Evolutionary conservation across 2,113 vertebrate genomes (phyloP), one percentile per base, ranked within the genome.

Genomic region (Cichladusa arquata): DNA sequence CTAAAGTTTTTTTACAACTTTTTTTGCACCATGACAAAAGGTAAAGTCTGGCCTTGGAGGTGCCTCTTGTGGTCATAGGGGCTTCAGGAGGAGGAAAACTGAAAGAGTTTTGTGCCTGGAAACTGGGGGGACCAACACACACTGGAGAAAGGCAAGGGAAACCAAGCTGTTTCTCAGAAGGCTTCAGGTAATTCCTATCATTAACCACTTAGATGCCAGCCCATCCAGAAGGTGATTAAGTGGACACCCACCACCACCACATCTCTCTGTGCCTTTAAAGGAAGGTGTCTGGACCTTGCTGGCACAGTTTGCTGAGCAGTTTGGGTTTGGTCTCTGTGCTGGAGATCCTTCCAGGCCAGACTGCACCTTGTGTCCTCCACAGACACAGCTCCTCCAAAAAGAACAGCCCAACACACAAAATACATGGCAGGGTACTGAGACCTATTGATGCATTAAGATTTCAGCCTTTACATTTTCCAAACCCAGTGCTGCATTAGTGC

Each of bases 351-450:
- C 64, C 64, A 73, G 26, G 34, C 73, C 50, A 56, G 20, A 64
- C 0, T 19, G 23, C 3, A 8, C 13, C 61, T 61, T 65, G n/a
- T 40, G n/a, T 44, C 40, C 72, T 53, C 34, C 48, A 54, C 15
- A 70, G n/a, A 19, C 33, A 60, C 3, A 9, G 45, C 18, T 81
- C 54, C 38, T 38, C 38, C 38, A 38, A 38, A 38, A 10, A 38
- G 38, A 38, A 38, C 38, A 38, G 4, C 38, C 38, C 38, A 38
- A 38, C 16, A 40, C 23, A 38, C 47, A 19, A 17, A 67, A 10
- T 0, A 9, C 29, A 3, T 2, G 4, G 6, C 44, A 29, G 36
- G 28, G 51, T 14, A 58, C 9, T 0, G 0, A 85, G 42, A 2
- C 33, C 51, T 78, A 48, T 19, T 6, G 26, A 47, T 47, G 11